phyloP scores from a whole-genome alignment of 1,140 invertebrate genomes.

The Drosophila prosaltans region DNA sequence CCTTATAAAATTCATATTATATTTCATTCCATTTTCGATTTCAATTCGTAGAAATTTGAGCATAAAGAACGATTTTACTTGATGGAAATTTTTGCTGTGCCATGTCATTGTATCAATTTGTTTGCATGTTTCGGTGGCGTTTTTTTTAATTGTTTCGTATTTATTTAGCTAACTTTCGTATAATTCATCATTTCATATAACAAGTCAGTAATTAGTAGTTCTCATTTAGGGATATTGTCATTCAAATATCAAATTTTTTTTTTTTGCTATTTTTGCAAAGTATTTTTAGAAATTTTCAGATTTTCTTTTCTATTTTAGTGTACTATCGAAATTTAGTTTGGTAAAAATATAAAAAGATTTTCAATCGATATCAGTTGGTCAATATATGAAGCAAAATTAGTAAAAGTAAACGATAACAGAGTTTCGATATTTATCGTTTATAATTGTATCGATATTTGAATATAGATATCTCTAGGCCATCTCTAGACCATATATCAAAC shows the following conservation, averaged over 20 bases:
- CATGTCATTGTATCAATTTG: conserved; percentile 13
- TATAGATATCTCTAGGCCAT: conserved; percentile 9
- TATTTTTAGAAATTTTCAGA: too few relatives aligned
- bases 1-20: too few relatives aligned
- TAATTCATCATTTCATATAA: conserved; percentile 33
- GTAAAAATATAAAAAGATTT: not conserved
- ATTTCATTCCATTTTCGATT: too few relatives aligned
- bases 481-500: not conserved
- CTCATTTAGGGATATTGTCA: conserved; percentile 4
- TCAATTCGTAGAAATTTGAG: not conserved
- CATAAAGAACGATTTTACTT: not conserved
- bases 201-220: conserved; percentile 29
- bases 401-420: not conserved
- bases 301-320: not conserved
- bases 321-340: not conserved
- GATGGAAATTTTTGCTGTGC: not conserved
- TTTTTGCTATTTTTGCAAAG: too few relatives aligned
- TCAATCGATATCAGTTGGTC: not conserved
- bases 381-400: not conserved
- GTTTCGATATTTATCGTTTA: not conserved
- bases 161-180: conserved; percentile 32
- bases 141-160: not conserved
- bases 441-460: not conserved
- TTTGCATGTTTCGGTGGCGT: conserved; percentile 27
- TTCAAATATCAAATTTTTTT: conserved; percentile 1